Percentiles rank a stretch among this genome's conserved stretches.
Conservation (phyloP, 1,140 invertebrate genomes). For the Caerostris darwini region DNA sequence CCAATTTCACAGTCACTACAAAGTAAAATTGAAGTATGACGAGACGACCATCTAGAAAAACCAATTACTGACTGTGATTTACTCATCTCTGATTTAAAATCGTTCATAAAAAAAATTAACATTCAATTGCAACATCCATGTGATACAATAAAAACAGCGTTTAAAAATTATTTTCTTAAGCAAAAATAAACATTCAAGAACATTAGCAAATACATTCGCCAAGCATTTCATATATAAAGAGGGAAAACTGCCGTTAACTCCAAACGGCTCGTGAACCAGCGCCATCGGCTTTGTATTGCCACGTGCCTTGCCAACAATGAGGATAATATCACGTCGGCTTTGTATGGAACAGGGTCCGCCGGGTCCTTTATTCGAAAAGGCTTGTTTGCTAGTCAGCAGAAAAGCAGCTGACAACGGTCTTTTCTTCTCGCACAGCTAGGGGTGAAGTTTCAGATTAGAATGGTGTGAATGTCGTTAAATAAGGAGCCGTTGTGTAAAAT, state of each 20-base stretch:
- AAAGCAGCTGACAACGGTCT: neutral
- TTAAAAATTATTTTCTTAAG: too few species aligned
- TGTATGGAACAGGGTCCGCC: neutral
- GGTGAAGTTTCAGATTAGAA: neutral
- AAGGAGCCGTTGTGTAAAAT: neutral
- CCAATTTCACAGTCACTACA: too few species aligned
- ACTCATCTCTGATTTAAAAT: too few species aligned
- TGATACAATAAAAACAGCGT: too few species aligned
- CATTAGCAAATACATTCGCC: too few species aligned
- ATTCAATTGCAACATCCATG: too few species aligned
- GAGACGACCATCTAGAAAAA: too few species aligned
- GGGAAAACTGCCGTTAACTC: neutral
- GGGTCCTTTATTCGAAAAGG: neutral
- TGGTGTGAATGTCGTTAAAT: neutral
- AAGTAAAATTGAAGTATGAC: too few species aligned
- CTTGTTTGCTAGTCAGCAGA: constrained; percentile 11
- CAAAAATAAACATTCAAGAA: too few species aligned
- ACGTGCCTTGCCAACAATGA: constrained; percentile 10
- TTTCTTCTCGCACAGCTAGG: neutral
- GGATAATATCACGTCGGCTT: neutral
- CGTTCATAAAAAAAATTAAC: too few species aligned
- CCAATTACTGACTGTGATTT: too few species aligned
- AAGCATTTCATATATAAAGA: too few species aligned
- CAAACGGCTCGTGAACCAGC: constrained; percentile 17
- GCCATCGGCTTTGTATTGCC: constrained; percentile 2